Conservation (phyloP, 2,888 invertebrate genomes). For the Mythimna albipuncta region DNA sequence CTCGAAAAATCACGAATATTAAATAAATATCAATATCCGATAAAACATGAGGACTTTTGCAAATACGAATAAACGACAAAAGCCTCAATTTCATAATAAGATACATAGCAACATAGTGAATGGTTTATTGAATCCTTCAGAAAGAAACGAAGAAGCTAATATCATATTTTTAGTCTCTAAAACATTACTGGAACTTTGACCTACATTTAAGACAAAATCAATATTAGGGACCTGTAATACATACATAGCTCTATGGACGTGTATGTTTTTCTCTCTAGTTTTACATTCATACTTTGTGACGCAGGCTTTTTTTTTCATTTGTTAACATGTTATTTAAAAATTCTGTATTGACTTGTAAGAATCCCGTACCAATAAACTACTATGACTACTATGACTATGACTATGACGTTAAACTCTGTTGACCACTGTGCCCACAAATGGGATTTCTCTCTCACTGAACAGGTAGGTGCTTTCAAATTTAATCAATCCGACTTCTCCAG, state of each 20-base stretch:
- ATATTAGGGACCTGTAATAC: slow-evolving; percentile 29
- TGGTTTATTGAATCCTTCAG: slow-evolving; percentile 34
- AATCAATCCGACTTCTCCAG: slow-evolving; percentile 65
- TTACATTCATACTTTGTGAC: slow-evolving; percentile 6
- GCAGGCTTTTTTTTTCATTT: too few relatives aligned
- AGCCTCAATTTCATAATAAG: slow-evolving; percentile 23
- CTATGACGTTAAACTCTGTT: slow-evolving; percentile 42
- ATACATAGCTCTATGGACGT: slow-evolving; percentile 7
- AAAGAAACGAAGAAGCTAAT: slow-evolving; percentile 33
- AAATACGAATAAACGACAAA: slow-evolving; percentile 24
- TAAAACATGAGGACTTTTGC: slow-evolving; percentile 11
- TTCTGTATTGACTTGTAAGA: too few relatives aligned
- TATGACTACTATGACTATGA: too few relatives aligned
- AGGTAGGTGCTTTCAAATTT: slow-evolving; percentile 63
- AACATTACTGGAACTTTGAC: slow-evolving; percentile 40
- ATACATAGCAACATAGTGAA: slow-evolving; percentile 19
- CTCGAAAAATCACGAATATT: slow-evolving; percentile 2
- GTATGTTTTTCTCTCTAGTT: slow-evolving; percentile 19
- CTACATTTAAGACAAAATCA: slow-evolving; percentile 52
- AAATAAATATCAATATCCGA: slow-evolving; percentile 41
- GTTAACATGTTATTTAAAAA: too few relatives aligned
- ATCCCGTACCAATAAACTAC: too few relatives aligned
- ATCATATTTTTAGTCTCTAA: slow-evolving; percentile 40
- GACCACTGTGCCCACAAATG: slow-evolving; percentile 53
- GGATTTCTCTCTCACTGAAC: slow-evolving; percentile 52